Conservation (phyloP, 2,888 invertebrate species). For the Lasius platythorax region DNA sequence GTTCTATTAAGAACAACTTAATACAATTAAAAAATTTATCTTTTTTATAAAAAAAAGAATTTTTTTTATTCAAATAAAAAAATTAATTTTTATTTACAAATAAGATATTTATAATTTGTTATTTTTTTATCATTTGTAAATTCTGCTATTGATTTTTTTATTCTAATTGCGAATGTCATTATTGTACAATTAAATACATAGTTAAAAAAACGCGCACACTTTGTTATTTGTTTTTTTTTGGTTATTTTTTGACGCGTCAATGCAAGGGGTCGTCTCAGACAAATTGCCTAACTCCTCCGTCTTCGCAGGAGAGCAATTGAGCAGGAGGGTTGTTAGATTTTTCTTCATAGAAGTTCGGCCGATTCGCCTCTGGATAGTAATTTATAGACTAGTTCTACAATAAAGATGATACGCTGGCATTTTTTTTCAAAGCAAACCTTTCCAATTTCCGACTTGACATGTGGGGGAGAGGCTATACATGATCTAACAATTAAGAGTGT, state of each 20-base stretch:
- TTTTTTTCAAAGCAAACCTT: slow-evolving; percentile 27
- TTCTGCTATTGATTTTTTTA: background rate
- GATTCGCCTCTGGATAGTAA: slow-evolving; percentile 9
- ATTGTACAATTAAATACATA: background rate
- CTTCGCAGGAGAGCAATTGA: slow-evolving; percentile 44
- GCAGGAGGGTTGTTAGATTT: slow-evolving; percentile 35
- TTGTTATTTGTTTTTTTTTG: background rate
- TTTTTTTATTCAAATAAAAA: background rate
- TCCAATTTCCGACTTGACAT: background rate
- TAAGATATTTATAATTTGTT: slow-evolving; percentile 3
- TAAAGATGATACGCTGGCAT: slow-evolving; percentile 43
- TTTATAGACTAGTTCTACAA: slow-evolving; percentile 24
- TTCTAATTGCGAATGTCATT: background rate
- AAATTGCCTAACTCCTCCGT: slow-evolving; percentile 41
- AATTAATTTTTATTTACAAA: slow-evolving; percentile 11
- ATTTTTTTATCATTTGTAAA: background rate
- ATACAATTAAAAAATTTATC: too few relatives aligned
- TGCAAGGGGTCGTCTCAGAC: slow-evolving; percentile 34
- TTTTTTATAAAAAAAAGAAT: background rate
- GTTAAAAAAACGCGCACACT: background rate
- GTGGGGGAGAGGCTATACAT: background rate
- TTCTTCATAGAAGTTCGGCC: background rate
- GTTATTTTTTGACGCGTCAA: slow-evolving; percentile 2
- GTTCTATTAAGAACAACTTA: too few relatives aligned
- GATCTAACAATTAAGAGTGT: slow-evolving; percentile 6